Evolutionary conservation across 2,797 vertebrate genomes (phyloP), one percentile per base, ranked within the genome.

Genomic region (Bradypodion ventrale): DNA sequence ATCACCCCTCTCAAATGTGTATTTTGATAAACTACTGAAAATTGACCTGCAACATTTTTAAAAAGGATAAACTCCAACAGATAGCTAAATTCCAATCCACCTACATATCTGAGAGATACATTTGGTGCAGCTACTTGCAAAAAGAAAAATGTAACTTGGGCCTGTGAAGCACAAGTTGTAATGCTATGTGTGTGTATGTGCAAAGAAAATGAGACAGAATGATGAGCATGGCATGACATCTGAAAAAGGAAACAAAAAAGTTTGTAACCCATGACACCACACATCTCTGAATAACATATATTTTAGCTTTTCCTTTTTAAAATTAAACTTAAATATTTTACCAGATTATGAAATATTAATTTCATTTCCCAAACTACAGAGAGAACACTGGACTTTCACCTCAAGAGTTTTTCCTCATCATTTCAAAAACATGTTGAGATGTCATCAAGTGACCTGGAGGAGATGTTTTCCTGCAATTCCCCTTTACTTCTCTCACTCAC

Each of bases 281-380:
- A 15, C n/a, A 74, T 37, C 13, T 37, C 70, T 75, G 70, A 13
- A 65, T 63, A 29, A 52, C 7, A n/a, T n/a, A 49, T 65, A 46
- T 44, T 80, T 80, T 49, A 56, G 32, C 13, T 44, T 32, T 65
- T 16, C 42, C 13, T 49, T 32, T 1, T n/a, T 37, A 25, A 74
- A 74, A 82, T 75, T 75, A 75, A 74, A 63, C 40, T 29, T 82
- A 65, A 82, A 82, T 82, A 82, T 75, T 82, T 75, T 52, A 75
- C 68, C 29, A 56, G 27, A 68, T 52, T 52, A 66, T 76, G 49
- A 83, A 76, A 68, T 37, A 82, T 82, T 80, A 70, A 80, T 40
- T 16, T 9, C 9, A 25, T 69, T 56, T 56, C 44, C 68, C 23
- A 29, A 81, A 19, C 42, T 29, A 37, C 35, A 68, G 9, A 66